A percentile compares a stretch with the other conserved stretches of the same genome.
These are phyloP conservation scores for Habropoda laboriosa DNA, from an alignment of 1,140 invertebrate species.

Conservation along the genomic window DNA sequence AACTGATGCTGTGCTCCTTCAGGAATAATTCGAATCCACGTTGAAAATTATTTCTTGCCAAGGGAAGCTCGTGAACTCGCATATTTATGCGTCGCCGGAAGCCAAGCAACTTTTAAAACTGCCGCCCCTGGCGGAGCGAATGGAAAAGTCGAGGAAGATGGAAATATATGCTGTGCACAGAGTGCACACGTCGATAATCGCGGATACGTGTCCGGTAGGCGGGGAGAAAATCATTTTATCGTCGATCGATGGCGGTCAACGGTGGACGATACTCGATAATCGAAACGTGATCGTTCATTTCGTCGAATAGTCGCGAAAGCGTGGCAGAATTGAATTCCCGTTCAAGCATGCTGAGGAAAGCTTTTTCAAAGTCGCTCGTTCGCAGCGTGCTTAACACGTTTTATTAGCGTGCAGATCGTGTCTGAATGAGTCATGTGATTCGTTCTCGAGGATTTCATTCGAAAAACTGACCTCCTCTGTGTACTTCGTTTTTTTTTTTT, in stretches of 20 bases:
- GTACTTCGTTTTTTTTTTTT: no score
- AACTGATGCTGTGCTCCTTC: no score
- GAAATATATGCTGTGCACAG: not conserved
- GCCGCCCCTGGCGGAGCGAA: no score
- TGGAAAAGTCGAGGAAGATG: not conserved
- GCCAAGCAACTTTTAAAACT: not conserved
- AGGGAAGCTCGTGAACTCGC: not conserved
- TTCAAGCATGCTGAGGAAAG: no score
- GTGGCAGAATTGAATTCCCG: slow-evolving; percentile 7
- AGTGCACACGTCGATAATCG: not conserved
- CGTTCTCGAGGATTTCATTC: not conserved
- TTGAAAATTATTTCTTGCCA: not conserved
- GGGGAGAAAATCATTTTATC: slow-evolving; percentile 12
- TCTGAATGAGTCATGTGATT: not conserved
- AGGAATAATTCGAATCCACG: not conserved
- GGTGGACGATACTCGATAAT: not conserved
- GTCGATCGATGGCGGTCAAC: slow-evolving; percentile 4
- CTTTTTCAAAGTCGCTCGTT: not conserved
- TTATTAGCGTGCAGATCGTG: not conserved
- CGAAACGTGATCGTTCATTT: slow-evolving; percentile 16
- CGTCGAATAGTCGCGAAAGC: not conserved
- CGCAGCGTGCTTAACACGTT: not conserved
- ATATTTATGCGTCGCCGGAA: not conserved
- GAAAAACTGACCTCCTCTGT: no score
- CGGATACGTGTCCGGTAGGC: not conserved